Base-by-base conservation (phyloP, 2,888 invertebrate species). In the Drosophila neutralis region DNA sequence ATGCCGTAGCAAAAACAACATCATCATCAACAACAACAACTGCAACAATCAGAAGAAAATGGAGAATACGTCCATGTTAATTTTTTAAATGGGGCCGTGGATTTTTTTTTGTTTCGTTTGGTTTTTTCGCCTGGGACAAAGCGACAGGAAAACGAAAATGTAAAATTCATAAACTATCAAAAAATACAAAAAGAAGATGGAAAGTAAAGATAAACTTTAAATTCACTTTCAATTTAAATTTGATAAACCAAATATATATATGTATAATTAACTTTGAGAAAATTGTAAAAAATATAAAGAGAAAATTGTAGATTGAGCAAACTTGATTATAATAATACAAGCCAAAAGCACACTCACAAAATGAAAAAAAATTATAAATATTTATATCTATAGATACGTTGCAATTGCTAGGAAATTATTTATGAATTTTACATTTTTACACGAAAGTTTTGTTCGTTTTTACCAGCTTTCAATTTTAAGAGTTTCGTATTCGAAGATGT, bases 351-450 rank as follows among this genome's bases (percentile, higher is more conserved):
- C 33, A 49, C 62, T 53, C 51, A 68, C 33, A 49, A 49, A 29
- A 52, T 11, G 35, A 56, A 21, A 38, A 35, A 13, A 36, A 64
- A 33, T 61, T 24, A 58, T 48, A 65, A 4, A 40, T 45, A 31
- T 61, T 70, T 65, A 51, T 62, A 51, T 60, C 52, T 63, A 77
- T 56, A 59, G 36, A 72, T 63, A 76, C 27, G 71, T 49, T 35
- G 35, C 40, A 60, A 56, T 74, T 72, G 58, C 61, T 73, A 58
- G 54, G 58, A 52, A 13, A 70, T 73, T 18, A 67, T 73, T 73
- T 38, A 54, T 59, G 60, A 64, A 66, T 80, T 84, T 84, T 73
- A 60, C 56, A 80, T 85, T 77, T 75, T 73, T 74, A 78, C 67
- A 78, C 54, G 58, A 66, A 69, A 51, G 76, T 78, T 83, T 76